Percentiles rank a stretch among this genome's conserved stretches.
phyloP scores from a whole-genome alignment of 1,140 invertebrate genomes.

The Aphaenogaster floridana region DNA sequence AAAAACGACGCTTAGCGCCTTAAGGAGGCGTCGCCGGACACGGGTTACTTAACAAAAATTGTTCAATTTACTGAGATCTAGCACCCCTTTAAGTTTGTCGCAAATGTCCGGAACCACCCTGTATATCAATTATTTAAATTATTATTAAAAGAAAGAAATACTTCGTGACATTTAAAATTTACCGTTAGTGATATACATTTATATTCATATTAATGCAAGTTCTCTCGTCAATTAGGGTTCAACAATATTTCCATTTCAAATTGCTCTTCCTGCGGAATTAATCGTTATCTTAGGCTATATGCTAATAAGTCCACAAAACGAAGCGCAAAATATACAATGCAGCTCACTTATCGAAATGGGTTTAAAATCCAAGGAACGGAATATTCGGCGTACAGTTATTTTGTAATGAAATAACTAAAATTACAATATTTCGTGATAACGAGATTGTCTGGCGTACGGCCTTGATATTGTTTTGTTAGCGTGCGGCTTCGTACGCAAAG shows the following conservation, averaged over 20 bases:
- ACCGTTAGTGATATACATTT: not conserved
- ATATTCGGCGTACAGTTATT: not conserved
- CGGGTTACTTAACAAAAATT: too few relatives aligned
- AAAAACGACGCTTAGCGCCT: too few relatives aligned
- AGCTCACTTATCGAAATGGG: not conserved
- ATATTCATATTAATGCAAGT: not conserved
- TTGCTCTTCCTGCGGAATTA: not conserved
- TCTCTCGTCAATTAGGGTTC: not conserved
- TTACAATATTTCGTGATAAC: not conserved
- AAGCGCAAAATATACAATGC: not conserved
- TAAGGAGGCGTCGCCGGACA: too few relatives aligned
- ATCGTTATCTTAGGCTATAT: not conserved
- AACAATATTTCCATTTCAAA: not conserved
- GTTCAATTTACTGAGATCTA: too few relatives aligned
- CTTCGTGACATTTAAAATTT: slow-evolving; percentile 6
- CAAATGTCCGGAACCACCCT: too few relatives aligned
- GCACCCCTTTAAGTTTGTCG: too few relatives aligned
- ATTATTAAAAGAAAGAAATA: not conserved
- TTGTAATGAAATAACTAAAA: not conserved
- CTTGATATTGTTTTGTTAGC: not conserved
- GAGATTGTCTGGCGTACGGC: not conserved
- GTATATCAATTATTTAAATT: not conserved
- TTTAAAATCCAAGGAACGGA: not conserved
- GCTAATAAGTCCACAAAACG: not conserved
- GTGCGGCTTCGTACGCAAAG: not conserved